phyloP scores from a whole-genome alignment of 2,888 invertebrate species.

The Odontothrips loti region DNA sequence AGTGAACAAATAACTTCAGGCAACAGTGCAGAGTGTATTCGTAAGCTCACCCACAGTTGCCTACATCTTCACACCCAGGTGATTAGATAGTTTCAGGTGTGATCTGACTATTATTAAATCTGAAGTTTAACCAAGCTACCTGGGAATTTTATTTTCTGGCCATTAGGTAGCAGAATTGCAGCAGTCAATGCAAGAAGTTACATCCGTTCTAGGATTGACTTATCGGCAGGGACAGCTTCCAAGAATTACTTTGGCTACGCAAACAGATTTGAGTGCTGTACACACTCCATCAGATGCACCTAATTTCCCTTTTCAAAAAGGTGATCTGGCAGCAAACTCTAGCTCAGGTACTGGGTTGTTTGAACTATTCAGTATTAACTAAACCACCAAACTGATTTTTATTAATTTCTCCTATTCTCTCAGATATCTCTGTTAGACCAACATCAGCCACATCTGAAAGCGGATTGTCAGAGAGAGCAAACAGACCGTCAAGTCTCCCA shows the following conservation, averaged over 20 bases:
- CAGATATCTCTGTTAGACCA: neutral
- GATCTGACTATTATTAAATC: neutral
- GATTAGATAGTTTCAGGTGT: neutral
- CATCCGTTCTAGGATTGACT: neutral
- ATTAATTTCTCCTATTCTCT: neutral
- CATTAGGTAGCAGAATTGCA: neutral
- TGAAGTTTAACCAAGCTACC: neutral
- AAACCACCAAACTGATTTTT: conserved; percentile 14
- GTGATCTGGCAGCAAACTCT: neutral
- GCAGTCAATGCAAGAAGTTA: conserved; percentile 14
- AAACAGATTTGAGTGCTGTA: conserved; percentile 76
- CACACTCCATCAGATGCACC: conserved; percentile 57
- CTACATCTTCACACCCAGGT: conserved; percentile 3
- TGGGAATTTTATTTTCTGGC: conserved; percentile 20
- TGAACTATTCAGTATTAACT: neutral
- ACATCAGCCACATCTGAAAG: neutral
- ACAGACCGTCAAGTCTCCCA: neutral
- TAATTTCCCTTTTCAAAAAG: conserved; percentile 19
- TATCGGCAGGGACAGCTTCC: conserved; percentile 5
- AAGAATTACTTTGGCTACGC: conserved; percentile 50
- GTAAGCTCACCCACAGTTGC: neutral
- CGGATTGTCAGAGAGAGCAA: neutral
- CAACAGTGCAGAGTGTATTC: conserved; percentile 17
- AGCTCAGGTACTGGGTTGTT: neutral
- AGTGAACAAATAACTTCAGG: neutral